Conservation (phyloP, 1,140 invertebrate genomes). For the Drosophila nasuta region DNA sequence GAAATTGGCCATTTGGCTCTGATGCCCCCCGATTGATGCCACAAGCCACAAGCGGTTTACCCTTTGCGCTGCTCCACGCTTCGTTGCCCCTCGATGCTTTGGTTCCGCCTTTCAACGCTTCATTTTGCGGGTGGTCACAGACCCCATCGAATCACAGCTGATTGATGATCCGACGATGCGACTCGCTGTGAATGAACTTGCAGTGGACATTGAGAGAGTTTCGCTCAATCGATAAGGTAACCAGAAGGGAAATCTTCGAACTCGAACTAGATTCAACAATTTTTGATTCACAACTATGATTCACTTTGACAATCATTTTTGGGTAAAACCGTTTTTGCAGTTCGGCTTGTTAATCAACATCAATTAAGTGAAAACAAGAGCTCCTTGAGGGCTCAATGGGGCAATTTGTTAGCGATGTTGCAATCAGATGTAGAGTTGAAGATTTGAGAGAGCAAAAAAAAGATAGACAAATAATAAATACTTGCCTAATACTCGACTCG, state of each 20-base stretch:
- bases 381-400: conserved; percentile 5
- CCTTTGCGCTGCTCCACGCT: conserved; percentile 12
- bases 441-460: neutral
- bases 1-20: neutral
- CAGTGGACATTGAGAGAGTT: neutral
- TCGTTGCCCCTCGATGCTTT: neutral
- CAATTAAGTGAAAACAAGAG: conserved; percentile 20
- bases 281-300: neutral
- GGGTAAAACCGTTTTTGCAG: neutral
- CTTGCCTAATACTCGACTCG: conserved; percentile 25
- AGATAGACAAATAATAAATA: neutral
- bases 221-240: neutral
- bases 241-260: neutral
- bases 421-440: conserved; percentile 8
- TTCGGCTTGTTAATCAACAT: conserved; percentile 8
- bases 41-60: neutral
- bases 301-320: neutral
- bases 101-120: conserved; percentile 14
- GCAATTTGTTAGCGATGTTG: conserved; percentile 6
- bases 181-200: too few relatives aligned
- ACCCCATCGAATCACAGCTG: neutral
- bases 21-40: conserved; percentile 6
- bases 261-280: neutral
- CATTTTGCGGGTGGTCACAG: conserved; percentile 6
- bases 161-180: conserved; percentile 6